These are phyloP conservation scores for Oscheius myriophilus DNA, from an alignment of 2,888 invertebrate species.

Conservation along the genomic window DNA sequence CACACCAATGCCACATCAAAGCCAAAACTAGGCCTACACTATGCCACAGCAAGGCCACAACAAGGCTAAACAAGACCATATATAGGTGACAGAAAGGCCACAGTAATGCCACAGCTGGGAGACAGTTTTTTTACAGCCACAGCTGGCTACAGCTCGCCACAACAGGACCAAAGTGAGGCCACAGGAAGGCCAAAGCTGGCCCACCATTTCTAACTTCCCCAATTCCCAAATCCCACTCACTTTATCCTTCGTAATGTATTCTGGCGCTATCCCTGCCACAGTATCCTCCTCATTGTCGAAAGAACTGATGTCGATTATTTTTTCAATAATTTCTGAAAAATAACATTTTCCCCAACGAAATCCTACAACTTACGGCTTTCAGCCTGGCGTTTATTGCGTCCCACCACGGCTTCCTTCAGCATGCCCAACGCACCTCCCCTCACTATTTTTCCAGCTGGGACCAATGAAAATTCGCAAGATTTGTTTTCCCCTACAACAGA, in stretches of 20 bases:
- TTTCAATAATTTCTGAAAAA: conserved; percentile 62
- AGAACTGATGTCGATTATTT: conserved; percentile 66
- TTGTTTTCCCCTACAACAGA: conserved; percentile 37
- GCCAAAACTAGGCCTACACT: too few species aligned
- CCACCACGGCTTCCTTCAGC: conserved; percentile 52
- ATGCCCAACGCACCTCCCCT: conserved; percentile 66
- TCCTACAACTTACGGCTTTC: conserved; percentile 32
- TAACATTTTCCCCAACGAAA: neutral
- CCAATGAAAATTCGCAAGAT: conserved; percentile 48
- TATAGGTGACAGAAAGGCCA: too few species aligned
- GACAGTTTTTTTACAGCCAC: too few species aligned
- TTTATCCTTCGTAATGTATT: conserved; percentile 65
- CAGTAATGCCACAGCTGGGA: too few species aligned
- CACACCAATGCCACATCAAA: too few species aligned
- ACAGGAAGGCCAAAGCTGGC: too few species aligned
- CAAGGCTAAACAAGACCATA: too few species aligned
- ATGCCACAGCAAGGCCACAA: too few species aligned
- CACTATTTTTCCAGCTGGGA: conserved; percentile 54
- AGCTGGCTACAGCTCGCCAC: too few species aligned
- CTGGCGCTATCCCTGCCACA: conserved; percentile 68
- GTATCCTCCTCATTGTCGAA: conserved; percentile 65
- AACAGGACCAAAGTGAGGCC: too few species aligned
- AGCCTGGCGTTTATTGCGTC: conserved; percentile 30
- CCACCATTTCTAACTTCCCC: neutral
- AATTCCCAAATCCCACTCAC: conserved; percentile 32